Evolutionary conservation across 2,797 vertebrate species (phyloP), one percentile per base, ranked within the genome.

Genomic region (Menidia menidia): DNA sequence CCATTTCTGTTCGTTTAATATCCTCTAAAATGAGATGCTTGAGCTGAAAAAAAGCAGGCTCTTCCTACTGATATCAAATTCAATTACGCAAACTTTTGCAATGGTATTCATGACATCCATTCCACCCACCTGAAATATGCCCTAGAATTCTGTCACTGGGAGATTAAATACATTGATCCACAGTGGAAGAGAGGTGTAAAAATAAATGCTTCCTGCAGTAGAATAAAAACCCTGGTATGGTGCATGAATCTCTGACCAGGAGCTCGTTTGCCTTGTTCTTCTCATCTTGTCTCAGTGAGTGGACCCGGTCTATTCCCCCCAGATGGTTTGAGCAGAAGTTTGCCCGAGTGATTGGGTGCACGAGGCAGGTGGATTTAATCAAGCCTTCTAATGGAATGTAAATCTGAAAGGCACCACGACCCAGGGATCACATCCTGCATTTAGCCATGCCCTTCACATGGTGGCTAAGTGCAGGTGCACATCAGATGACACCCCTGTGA

Each of bases 341-440:
- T 42, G 77, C 60, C 61, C 2, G 64, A 76, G 68, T 84, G 86
- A 84, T 76, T 60, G 86, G 74, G 74, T 77, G 73, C 82, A 64
- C 41, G 60, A 84, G 87, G 75, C 88, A 89, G 88, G 87, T 90
- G 90, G 89, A 89, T 87, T 87, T 89, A 88, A 89, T 92, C 90
- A 88, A 80, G 68, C 80, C 67, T 33, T 88, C 81, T 88, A 92
- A 91, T 90, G 87, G 83, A 87, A 92, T 89, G 87, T 91, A 90
- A 90, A 91, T 88, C 84, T 82, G 74, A 81, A 76, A 77, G 72
- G 69, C 75, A 62, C 66, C 60, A 51, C 67, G 79, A 85, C 71
- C 55, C 68, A 50, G 64, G 54, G 72, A 84, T 85, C 80, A 74
- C 75, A 56, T 73, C 73, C 77, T 81, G 78, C 68, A 19, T 78